Percentiles rank a stretch among this genome's conserved stretches.
Conservation (phyloP, 1,140 invertebrate species). For the Cydia fagiglandana region DNA sequence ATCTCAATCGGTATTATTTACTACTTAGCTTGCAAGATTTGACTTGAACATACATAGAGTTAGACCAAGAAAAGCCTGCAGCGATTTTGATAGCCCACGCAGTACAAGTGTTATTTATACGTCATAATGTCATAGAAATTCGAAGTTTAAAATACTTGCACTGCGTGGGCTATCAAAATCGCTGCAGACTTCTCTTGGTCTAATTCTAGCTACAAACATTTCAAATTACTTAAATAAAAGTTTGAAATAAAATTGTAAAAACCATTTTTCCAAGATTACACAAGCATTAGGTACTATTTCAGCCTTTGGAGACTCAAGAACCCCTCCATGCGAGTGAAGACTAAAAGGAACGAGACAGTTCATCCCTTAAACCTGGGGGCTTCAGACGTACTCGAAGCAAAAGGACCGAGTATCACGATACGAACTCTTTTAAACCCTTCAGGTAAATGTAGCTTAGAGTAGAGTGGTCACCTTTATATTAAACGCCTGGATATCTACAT, state of each 20-base stretch:
- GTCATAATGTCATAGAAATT: too few species aligned
- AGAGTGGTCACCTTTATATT: neutral
- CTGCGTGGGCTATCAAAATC: too few species aligned
- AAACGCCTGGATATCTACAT: neutral
- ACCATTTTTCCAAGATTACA: neutral
- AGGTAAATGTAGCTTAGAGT: neutral
- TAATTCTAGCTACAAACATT: too few species aligned
- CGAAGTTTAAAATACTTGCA: too few species aligned
- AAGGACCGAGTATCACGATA: constrained; percentile 15
- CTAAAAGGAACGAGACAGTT: neutral
- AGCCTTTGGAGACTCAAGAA: constrained; percentile 8
- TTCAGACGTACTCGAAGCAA: neutral
- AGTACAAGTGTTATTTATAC: too few species aligned
- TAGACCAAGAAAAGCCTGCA: too few species aligned
- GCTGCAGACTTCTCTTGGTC: too few species aligned
- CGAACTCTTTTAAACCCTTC: constrained; percentile 10
- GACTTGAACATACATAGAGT: too few species aligned
- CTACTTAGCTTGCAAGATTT: too few species aligned
- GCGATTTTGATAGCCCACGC: too few species aligned
- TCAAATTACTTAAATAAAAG: too few species aligned
- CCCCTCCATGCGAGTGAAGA: neutral
- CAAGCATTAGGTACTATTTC: neutral
- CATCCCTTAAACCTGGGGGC: constrained; percentile 2
- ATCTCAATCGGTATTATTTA: too few species aligned
- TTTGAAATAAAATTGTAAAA: neutral